Base-by-base conservation (phyloP, 1,140 invertebrate species). In the Ectropis grisescens region DNA sequence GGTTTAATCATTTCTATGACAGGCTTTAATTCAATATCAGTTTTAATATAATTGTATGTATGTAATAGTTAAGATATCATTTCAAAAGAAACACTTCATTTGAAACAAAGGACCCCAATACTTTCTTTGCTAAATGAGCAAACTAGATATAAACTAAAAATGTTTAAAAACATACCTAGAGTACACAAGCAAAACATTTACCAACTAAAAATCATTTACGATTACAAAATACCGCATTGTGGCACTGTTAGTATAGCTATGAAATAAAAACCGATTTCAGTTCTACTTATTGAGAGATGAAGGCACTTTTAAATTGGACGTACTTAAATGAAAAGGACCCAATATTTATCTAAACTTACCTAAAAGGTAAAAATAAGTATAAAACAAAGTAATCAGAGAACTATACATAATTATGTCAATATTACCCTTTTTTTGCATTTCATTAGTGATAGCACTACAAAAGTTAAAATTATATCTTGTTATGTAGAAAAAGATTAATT, bases 21-120 rank as follows among this genome's bases (percentile, higher is more conserved):
- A 66, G 61, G 56, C 52, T 75, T 75, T 75, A 67, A 71, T 75
- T 48, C 58, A 62, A 41, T 64, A 66, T 60, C 59, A 67, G 52
- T 37, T 51, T 47, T 41, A 40, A 29, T 19, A 19, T 19, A 19
- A 19, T 19, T 19, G 40, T 45, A 41, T 48, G 39, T 37, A 54
- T 57, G 56, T 54, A 58, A 50, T 31, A 37, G 26, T 45, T 58
- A 56, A 43, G 39, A 66, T 52, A 65, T 50, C 55, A 56, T 59
- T 54, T 51, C 16, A 19, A 19, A 55, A 62, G 59, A 58, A 62
- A 58, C 40, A 54, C 38, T 47, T 50, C 44, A 45, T 40, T 22
- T 37, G 32, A 36, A 24, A 35, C 38, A 10, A 46, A 48, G 41
- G 29, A 44, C 16, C 16, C 3, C 16, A 54, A 45, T 38, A 37